These are phyloP conservation scores for Hippasteria phrygiana DNA, from an alignment of 53 echinoderm and acorn worm species.

Conservation along the genomic window DNA sequence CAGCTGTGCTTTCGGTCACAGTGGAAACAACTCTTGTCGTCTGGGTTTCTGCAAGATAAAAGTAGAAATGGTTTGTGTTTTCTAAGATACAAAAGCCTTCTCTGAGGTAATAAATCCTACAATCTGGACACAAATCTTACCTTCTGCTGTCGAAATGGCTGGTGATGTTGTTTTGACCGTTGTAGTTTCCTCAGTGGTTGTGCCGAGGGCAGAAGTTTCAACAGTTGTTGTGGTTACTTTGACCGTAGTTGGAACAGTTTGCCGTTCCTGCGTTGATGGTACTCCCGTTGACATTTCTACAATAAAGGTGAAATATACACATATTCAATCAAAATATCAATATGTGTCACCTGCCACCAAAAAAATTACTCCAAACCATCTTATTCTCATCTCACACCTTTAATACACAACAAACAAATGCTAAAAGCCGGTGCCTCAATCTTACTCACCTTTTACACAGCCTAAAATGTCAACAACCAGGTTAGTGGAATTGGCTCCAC, in stretches of 20 bases:
- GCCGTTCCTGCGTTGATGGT: background rate
- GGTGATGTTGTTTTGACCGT: background rate
- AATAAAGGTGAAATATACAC: too few relatives aligned
- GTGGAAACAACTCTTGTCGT: background rate
- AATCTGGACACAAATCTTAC: too few relatives aligned
- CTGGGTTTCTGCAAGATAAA: background rate
- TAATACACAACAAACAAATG: too few relatives aligned
- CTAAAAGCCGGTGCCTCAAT: too few relatives aligned
- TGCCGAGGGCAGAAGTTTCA: background rate
- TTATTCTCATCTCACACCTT: background rate
- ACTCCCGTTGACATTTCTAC: background rate
- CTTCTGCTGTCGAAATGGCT: background rate
- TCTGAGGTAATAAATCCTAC: too few relatives aligned
- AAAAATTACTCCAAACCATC: background rate
- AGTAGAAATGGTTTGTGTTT: background rate
- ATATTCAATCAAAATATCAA: too few relatives aligned
- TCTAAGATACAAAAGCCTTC: background rate
- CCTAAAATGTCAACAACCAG: too few relatives aligned
- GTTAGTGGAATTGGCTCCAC: too few relatives aligned
- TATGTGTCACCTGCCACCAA: background rate
- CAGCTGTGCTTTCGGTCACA: background rate
- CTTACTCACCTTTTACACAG: too few relatives aligned
- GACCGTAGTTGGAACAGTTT: background rate
- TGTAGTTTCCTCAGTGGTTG: conserved; percentile 5
- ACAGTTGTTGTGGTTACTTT: background rate